Evolutionary conservation across 2,888 invertebrate genomes (phyloP), one percentile per base, ranked within the genome.

Genomic region (Sicus ferrugineus): DNA sequence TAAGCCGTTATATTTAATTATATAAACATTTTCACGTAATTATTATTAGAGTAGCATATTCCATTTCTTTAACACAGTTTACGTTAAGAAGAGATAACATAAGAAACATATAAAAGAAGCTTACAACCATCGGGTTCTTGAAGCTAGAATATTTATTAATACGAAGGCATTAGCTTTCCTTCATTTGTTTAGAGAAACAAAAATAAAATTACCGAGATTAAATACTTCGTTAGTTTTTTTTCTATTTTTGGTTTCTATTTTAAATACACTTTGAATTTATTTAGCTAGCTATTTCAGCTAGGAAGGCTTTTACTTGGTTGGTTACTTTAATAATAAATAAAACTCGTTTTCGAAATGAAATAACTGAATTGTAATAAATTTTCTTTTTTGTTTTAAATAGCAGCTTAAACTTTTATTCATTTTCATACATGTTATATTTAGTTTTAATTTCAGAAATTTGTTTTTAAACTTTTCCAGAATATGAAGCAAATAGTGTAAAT

Each of bases 31-130:
- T 66, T 38, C 46, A 34, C 48, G 30, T 67, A 59, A 48, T 31
- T 54, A 67, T n/a, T 54, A 67, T 61, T 31, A 67, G 42, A 48
- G 21, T 67, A 58, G 26, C 30, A 54, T 66, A 56, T 54, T 28
- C 50, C 56, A 56, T 66, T 42, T 42, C 54, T 30, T 11, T 23
- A 23, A 65, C 14, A 54, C 28, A 63, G 4, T 34, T 54, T 59
- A 34, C 2, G 59, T 21, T 59, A 34, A 59, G 59, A 23, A 19
- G 11, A 34, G 5, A 34, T 34, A 34, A 50, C 48, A n/a, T 31
- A 58, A 19, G 11, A 59, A 59, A 31, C 9, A n/a, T 16, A 3
- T 21, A 59, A 59, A 59, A 59, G n/a, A 30, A 56, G 30, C n/a
- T n/a, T n/a, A n/a, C n/a, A n/a, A n/a, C n/a, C n/a, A 54, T 16